Base-by-base conservation (phyloP, 2,888 invertebrate genomes). In the Phrixothrix hirtus region DNA sequence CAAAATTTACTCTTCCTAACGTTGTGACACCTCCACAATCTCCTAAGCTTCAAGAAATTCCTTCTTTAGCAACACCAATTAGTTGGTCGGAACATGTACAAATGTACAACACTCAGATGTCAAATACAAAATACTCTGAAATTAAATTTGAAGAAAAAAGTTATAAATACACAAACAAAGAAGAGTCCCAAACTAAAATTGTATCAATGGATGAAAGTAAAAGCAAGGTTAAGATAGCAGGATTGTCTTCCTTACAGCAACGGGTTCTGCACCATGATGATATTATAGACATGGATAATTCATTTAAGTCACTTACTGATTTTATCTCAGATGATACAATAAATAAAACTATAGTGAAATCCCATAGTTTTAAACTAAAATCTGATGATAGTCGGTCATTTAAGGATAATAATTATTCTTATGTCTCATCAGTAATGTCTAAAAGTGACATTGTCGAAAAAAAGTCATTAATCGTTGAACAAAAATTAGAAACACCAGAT, bases 301-400 rank as follows among this genome's bases (percentile, higher is more conserved):
- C 65, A 11, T 75, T 72, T 55, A 73, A 70, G 47, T 75, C 75
- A 0, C 57, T 76, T 17, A 74, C 71, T 14, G 72, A 75, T 48
- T 66, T 65, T 42, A 64, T 65, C 9, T 58, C 57, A 6, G 64
- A 66, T 12, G 59, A 61, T 36, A 79, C 77, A 65, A 73, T 78
- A 17, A 77, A 79, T 57, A 83, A 81, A 71, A 80, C 83, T 13
- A 81, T 88, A 14, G 81, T 84, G 39, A 88, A 88, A 70, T 86
- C 87, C 1, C 85, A 86, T 58, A 88, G 88, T 66, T 88, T 88
- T 73, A 82, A 64, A 80, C 80, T 68, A 79, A 81, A 59, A n/a
- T 15, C 38, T 1, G 43, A 32, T 13, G 44, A 49, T 59, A 62
- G 56, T 79, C n/a, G 81, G 21, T 81, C 7, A 5, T 21, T 16